Evolutionary conservation across 53 echinoderm and acorn worm genomes (phyloP), one percentile per base, ranked within the genome.

Genomic region (Paracentrotus lividus): DNA sequence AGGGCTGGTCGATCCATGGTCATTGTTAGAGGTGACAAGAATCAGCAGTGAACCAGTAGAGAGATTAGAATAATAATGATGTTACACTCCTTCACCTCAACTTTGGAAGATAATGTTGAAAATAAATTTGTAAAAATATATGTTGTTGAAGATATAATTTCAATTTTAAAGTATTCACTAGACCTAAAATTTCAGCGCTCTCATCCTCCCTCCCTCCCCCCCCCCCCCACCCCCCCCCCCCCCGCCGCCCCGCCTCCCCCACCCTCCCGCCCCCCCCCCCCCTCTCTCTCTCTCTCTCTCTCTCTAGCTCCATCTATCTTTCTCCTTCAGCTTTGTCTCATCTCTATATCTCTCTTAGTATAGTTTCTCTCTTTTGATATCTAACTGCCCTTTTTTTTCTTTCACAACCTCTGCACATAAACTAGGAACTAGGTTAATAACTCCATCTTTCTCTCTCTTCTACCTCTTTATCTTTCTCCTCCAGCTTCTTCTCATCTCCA

Each of bases 1-100:
- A n/a, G n/a, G n/a, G n/a, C n/a, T n/a, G n/a, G n/a, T n/a, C n/a
- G 15, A 53, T 53, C 53, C 10, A 53, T 53, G 87, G 54, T 32
- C 57, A 34, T 87, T 87, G 55, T 56, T 56, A 23, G 29, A 87
- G 87, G 87, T 87, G 87, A 87, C 87, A 87, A 40, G 40, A 87
- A 87, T 56, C 87, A 87, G 81, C 81, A 45, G 44, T 47, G 34
- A 54, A 36, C 87, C 23, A 55, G 87, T 57, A 36, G 34, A 34
- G 57, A 36, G 57, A 18, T 18, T 21, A 21, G 54, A 57, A 34
- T 87, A 87, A 34, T 54, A 57, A 87, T 87, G 29, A 20, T 24
- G 81, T 47, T 45, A 47, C 81, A 81, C n/a, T 40, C 81, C 81
- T 47, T 12, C 81, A 81, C 47, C n/a, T 53, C 5, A 13, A 53